Base-by-base conservation (phyloP, 1,140 invertebrate genomes). In the Lucilia sericata region DNA sequence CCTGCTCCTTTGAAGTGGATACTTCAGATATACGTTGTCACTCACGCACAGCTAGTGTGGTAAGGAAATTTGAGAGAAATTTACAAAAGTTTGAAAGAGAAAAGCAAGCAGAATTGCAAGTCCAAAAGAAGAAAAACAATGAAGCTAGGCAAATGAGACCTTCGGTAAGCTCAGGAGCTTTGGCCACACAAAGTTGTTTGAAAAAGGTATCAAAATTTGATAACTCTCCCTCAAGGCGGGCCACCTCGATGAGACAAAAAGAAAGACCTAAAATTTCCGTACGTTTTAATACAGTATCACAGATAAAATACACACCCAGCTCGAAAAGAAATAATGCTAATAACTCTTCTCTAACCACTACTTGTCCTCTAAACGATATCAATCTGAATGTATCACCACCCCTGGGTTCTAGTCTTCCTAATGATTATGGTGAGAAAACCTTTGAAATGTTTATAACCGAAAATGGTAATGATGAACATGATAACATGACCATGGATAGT, bases 361-460 rank as follows among this genome's bases (percentile, higher is more conserved):
- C 91, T 89, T 55, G 91, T 91, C 21, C 92, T 92, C 87, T 88
- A 91, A 87, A 92, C 90, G n/a, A 92, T 91, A 34, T 92, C 89
- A 87, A 85, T 85, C 84, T 85, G 76, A 87, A 86, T 34, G 84
- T 82, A 5, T 84, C 74, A 8, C 75, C 78, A 10, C 70, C 55
- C 19, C 84, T 87, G 1, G 88, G 86, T n/a, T 86, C 87, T 19
- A 89, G 88, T 13, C 83, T 89, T 65, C 88, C 87, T 13, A 87
- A 86, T 13, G 87, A 89, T 42, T 89, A 88, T 51, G 87, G 87
- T 14, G 93, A 93, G 84, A 93, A 93, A 83, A 92, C 92, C 5
- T 93, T 94, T 84, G 92, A 93, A 78, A 92, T 93, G 87, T 93
- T 92, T 85, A 92, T 94, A 3, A 91, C 92, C 60, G 93, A 93